phyloP scores from a whole-genome alignment of 2,888 invertebrate genomes.

The Trichogramma evanescens region DNA sequence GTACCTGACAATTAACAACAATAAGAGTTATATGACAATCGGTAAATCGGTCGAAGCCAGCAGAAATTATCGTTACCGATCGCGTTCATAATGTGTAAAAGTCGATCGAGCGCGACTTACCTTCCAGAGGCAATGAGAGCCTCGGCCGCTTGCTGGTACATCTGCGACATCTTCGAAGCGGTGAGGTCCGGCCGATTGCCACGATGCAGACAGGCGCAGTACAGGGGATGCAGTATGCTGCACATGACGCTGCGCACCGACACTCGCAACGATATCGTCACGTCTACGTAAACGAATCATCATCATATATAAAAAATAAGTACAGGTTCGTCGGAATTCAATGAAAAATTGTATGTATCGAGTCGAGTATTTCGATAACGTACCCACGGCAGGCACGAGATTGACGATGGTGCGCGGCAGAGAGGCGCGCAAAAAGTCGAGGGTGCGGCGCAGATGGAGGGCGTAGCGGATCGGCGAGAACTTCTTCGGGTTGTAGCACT shows the following conservation, averaged over 20 bases:
- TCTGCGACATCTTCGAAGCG: conserved; percentile 56
- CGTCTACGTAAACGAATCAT: conserved; percentile 51
- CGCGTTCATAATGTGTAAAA: neutral
- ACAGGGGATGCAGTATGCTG: conserved; percentile 63
- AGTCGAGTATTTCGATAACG: conserved; percentile 18
- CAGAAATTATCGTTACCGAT: conserved; percentile 2
- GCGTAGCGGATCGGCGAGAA: conserved; percentile 59
- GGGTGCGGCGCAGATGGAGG: conserved; percentile 55
- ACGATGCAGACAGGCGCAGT: conserved; percentile 67
- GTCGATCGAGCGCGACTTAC: conserved; percentile 28
- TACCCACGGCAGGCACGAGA: conserved; percentile 65
- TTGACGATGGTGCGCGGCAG: conserved; percentile 66
- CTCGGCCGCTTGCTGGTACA: conserved; percentile 63
- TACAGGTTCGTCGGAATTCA: neutral
- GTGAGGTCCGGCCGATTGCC: conserved; percentile 54
- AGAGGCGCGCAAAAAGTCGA: conserved; percentile 61
- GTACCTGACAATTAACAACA: conserved; percentile 47
- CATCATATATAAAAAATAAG: neutral
- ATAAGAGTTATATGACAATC: neutral
- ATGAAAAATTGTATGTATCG: neutral
- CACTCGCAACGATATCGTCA: conserved; percentile 63
- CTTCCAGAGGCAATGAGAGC: conserved; percentile 51
- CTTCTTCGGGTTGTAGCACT: conserved; percentile 49
- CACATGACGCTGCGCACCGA: conserved; percentile 57
- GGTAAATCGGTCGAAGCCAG: neutral